Evolutionary conservation across 2,113 vertebrate genomes (phyloP).

Genomic region (Pyxicephalus adspersus): DNA sequence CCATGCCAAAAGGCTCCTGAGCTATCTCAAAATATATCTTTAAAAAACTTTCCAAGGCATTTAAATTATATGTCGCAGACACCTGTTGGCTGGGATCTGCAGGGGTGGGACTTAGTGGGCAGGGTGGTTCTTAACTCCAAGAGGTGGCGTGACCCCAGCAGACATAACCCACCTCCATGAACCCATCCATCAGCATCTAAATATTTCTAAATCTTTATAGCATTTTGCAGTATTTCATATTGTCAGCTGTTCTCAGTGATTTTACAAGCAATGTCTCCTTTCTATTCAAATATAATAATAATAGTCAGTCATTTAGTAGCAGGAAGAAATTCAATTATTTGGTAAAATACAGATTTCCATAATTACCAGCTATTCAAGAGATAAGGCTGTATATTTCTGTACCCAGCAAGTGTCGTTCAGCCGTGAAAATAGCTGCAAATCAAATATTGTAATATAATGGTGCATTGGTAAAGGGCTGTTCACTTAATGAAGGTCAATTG

Average conservation of each 20-base stretch:
- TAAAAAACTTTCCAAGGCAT: too few species aligned
- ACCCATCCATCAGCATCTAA: too few species aligned
- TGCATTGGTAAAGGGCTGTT: conserved; percentile 26
- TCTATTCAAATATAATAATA: conserved; percentile 37
- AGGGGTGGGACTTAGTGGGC: too few species aligned
- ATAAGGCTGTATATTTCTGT: conserved; percentile 17
- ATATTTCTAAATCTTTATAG: too few species aligned
- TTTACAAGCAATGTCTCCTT: background rate
- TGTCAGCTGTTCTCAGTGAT: background rate
- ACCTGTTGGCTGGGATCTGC: too few species aligned
- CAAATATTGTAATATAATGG: conserved; percentile 48
- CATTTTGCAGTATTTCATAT: background rate
- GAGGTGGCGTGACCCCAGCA: too few species aligned
- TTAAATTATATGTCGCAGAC: too few species aligned
- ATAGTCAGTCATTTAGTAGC: conserved; percentile 34
- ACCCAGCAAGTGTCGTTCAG: conserved; percentile 19
- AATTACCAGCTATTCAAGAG: conserved; percentile 34
- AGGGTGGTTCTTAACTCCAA: too few species aligned
- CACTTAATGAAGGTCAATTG: conserved; percentile 54
- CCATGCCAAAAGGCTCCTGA: too few species aligned
- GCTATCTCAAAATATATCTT: too few species aligned
- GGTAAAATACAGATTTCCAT: conserved; percentile 44
- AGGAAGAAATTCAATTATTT: conserved; percentile 50
- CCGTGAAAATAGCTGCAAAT: conserved; percentile 48
- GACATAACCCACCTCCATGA: too few species aligned